Conservation (phyloP, 2,888 invertebrate genomes). For the Prenolepis imparis region DNA sequence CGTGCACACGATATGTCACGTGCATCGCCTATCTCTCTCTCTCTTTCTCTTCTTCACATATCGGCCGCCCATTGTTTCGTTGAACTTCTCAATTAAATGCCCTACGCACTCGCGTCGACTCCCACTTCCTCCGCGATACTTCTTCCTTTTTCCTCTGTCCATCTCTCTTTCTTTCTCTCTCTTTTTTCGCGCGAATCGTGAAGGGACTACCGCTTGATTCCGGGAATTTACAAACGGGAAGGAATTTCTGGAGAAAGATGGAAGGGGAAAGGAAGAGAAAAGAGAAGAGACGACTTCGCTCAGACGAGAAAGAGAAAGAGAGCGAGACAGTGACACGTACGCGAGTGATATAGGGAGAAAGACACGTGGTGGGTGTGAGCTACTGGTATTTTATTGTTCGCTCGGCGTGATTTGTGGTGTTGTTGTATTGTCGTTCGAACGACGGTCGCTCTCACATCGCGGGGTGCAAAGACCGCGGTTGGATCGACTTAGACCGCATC, state of each 20-base stretch:
- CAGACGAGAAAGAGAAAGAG: not conserved
- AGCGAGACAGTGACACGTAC: constrained; percentile 21
- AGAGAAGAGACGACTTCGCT: constrained; percentile 1
- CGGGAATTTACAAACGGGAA: constrained; percentile 82
- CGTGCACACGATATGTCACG: constrained; percentile 4
- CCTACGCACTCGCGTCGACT: constrained; percentile 70
- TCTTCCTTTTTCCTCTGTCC: constrained; percentile 24
- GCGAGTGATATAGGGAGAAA: constrained; percentile 66
- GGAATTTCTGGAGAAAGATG: constrained; percentile 78
- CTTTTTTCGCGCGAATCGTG: constrained; percentile 58
- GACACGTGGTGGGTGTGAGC: constrained; percentile 76
- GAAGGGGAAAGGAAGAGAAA: constrained; percentile 52
- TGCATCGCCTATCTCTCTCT: not conserved
- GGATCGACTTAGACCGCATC: too few relatives aligned
- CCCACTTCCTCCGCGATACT: constrained; percentile 29
- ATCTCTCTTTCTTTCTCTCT: constrained; percentile 10
- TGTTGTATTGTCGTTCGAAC: constrained; percentile 70
- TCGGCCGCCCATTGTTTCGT: constrained; percentile 73
- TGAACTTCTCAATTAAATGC: constrained; percentile 80
- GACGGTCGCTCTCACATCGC: constrained; percentile 6
- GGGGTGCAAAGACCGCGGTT: not conserved
- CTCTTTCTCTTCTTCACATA: constrained; percentile 36
- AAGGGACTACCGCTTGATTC: constrained; percentile 79
- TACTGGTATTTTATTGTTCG: constrained; percentile 78
- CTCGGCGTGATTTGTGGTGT: constrained; percentile 75